These are phyloP conservation scores for Siderastrea radians DNA, from an alignment of 92 coral and sea anemone species.

Conservation along the genomic window DNA sequence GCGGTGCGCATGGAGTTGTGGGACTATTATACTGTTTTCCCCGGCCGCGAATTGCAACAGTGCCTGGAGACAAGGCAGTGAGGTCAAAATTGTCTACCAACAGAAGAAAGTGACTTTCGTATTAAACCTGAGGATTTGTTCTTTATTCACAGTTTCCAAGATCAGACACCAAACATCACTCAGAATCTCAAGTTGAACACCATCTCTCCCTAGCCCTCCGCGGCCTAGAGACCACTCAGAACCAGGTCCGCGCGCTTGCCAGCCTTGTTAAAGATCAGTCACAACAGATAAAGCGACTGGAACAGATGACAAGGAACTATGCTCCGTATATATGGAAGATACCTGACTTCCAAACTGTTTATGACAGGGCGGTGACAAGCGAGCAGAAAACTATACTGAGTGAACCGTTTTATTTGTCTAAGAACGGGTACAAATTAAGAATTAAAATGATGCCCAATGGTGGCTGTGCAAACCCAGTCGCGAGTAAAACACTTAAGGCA, in stretches of 20 bases:
- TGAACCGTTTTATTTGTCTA: conserved; percentile 79
- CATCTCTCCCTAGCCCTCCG: conserved; percentile 62
- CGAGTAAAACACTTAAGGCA: neutral
- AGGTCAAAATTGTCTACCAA: no score
- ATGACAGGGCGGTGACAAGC: conserved; percentile 72
- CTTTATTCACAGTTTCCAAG: conserved; percentile 51
- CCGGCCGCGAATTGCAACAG: no score
- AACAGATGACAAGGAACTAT: conserved; percentile 14
- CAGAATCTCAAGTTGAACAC: conserved; percentile 28
- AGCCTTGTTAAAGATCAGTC: conserved; percentile 27
- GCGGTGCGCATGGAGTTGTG: no score
- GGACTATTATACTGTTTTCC: no score
- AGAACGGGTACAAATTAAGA: conserved; percentile 79
- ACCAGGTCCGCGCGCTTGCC: conserved; percentile 25
- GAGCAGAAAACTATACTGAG: conserved; percentile 66
- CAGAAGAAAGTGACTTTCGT: neutral
- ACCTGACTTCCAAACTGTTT: conserved; percentile 62
- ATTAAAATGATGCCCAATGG: conserved; percentile 42
- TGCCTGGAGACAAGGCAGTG: no score
- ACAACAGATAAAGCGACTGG: conserved; percentile 12
- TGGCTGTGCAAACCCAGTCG: neutral
- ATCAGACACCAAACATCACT: conserved; percentile 37
- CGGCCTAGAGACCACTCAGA: conserved; percentile 41
- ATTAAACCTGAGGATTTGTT: neutral
- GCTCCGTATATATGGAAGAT: conserved; percentile 81